These are phyloP conservation scores for Trididemnum miniatum DNA, from an alignment of 23 tunicate species.

Conservation along the genomic window DNA sequence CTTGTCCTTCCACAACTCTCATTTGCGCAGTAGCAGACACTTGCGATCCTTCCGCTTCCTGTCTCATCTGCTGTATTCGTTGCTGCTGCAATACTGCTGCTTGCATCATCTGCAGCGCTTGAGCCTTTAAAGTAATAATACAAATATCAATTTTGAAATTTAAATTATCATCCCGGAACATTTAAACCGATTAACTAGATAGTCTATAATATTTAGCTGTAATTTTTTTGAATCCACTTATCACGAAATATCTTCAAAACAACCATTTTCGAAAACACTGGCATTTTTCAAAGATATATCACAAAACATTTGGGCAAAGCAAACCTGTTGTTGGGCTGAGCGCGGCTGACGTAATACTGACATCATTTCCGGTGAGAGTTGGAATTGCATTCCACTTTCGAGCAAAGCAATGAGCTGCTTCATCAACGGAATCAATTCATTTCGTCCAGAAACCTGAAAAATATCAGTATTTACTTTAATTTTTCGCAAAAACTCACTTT, in stretches of 20 bases:
- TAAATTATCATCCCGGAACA: no score
- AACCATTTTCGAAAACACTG: no score
- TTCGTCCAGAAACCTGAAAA: slow-evolving; percentile 46
- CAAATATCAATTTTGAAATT: no score
- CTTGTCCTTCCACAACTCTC: neutral
- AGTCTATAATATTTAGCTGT: no score
- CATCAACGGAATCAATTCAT: slow-evolving; percentile 75
- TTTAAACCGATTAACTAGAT: no score
- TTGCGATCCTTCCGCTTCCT: slow-evolving; percentile 40
- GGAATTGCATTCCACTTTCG: slow-evolving; percentile 79
- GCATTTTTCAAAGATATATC: no score
- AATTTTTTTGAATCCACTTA: no score
- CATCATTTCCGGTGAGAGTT: slow-evolving; percentile 90
- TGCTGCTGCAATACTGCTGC: slow-evolving; percentile 66
- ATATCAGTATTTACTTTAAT: neutral
- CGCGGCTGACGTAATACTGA: slow-evolving; percentile 66
- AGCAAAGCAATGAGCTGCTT: slow-evolving; percentile 75
- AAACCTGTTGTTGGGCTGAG: slow-evolving; percentile 74
- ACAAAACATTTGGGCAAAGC: no score
- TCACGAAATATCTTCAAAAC: no score
- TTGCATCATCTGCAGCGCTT: slow-evolving; percentile 66
- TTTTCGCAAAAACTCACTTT: no score
- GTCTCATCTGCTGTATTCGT: slow-evolving; percentile 36
- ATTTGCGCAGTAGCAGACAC: neutral
- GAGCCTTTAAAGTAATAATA: slow-evolving; percentile 40